These are phyloP conservation scores for Ormyrus pomaceus DNA, from an alignment of 2,888 invertebrate species.

Conservation along the genomic window DNA sequence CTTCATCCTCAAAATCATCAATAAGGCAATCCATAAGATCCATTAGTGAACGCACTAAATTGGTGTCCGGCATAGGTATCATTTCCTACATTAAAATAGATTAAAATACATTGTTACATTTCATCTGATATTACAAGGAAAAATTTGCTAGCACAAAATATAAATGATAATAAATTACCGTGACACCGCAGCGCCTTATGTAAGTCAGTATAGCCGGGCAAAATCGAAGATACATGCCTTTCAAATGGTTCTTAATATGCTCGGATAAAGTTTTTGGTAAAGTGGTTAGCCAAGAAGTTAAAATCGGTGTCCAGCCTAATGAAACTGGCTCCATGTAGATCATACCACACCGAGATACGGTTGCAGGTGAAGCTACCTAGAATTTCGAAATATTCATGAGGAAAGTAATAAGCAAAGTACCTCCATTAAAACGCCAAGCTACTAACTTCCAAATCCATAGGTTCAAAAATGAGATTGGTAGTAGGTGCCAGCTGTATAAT, in stretches of 20 bases:
- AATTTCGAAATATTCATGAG: not conserved
- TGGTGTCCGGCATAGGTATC: slow-evolving; percentile 89
- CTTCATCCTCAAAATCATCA: slow-evolving; percentile 90
- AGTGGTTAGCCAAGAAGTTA: slow-evolving; percentile 91
- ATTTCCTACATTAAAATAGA: slow-evolving; percentile 81
- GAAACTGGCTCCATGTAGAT: slow-evolving; percentile 95
- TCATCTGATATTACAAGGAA: not conserved
- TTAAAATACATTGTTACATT: too few species aligned
- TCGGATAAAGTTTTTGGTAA: slow-evolving; percentile 84
- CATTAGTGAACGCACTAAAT: slow-evolving; percentile 88
- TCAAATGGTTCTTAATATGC: slow-evolving; percentile 82
- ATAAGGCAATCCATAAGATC: slow-evolving; percentile 91
- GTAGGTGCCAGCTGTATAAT: slow-evolving; percentile 94
- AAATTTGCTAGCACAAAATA: not conserved
- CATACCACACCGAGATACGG: slow-evolving; percentile 97
- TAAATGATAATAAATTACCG: slow-evolving; percentile 74
- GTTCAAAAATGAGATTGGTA: slow-evolving; percentile 95
- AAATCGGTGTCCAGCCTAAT: slow-evolving; percentile 92
- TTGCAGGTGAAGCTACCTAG: slow-evolving; percentile 90
- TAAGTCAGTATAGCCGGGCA: slow-evolving; percentile 87
- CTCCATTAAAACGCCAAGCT: not conserved
- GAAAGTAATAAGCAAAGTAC: not conserved
- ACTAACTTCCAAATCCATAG: slow-evolving; percentile 90
- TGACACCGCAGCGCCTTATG: slow-evolving; percentile 83
- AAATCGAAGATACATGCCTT: slow-evolving; percentile 86